These are phyloP conservation scores for Mastomys coucha DNA, from an alignment of 2,113 vertebrate genomes.

Conservation along the genomic window DNA sequence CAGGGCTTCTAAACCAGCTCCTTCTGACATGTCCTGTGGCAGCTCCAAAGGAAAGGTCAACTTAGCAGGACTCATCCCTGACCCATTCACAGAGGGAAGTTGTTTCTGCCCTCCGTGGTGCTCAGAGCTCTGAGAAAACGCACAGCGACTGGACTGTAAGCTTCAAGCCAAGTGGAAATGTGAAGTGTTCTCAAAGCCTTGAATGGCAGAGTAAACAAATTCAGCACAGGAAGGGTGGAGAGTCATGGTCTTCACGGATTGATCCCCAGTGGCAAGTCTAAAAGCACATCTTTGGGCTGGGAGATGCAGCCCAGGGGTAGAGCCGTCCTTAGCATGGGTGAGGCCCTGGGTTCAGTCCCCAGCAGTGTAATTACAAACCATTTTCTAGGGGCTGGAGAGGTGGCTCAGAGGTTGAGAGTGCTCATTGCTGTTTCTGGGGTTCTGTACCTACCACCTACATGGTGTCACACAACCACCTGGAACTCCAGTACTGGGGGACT, in stretches of 20 bases:
- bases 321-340: neutral
- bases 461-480: neutral
- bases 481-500: neutral
- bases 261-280: neutral
- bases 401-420: neutral
- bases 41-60: neutral
- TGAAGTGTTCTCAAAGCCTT: neutral
- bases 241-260: neutral
- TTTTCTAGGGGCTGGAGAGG: neutral
- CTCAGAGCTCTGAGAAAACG: neutral
- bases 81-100: neutral
- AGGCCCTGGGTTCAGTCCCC: neutral
- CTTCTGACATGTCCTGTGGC: neutral
- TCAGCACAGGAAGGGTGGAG: neutral
- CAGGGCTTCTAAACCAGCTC: neutral
- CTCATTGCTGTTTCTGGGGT: neutral
- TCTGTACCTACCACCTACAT: too few species aligned
- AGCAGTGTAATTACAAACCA: neutral
- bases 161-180: neutral
- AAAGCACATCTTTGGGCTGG: neutral
- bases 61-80: neutral
- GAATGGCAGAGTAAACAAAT: neutral
- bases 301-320: neutral
- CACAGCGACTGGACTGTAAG: neutral
- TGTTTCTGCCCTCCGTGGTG: neutral